These are phyloP conservation scores for Pithys albifrons DNA, from an alignment of 2,113 vertebrate genomes.

Conservation along the genomic window DNA sequence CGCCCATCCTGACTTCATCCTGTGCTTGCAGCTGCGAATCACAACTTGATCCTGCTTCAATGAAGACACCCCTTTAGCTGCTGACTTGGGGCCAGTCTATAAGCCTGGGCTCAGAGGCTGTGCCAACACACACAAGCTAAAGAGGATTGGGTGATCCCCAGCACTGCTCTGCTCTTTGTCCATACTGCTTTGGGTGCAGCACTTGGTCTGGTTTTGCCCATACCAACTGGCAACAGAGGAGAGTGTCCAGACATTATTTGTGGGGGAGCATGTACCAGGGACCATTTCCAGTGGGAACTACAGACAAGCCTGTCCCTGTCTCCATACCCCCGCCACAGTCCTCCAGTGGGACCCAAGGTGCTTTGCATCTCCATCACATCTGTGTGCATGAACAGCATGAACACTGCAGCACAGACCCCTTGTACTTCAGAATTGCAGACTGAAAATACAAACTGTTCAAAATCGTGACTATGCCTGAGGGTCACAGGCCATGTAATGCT, in stretches of 20 bases:
- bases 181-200: neutral
- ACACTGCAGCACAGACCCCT: neutral
- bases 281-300: neutral
- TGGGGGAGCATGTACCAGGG: neutral
- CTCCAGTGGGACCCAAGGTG: neutral
- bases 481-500: accelerated
- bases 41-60: neutral
- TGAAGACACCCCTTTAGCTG: neutral
- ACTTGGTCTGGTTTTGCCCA: neutral
- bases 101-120: neutral
- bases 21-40: neutral
- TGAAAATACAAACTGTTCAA: neutral
- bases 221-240: neutral
- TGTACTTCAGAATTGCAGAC: neutral
- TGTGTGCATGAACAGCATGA: neutral
- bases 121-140: neutral
- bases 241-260: neutral
- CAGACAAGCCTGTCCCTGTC: neutral
- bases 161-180: accelerated
- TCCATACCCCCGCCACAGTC: accelerated
- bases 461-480: neutral
- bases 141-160: accelerated
- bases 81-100: accelerated
- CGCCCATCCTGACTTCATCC: neutral
- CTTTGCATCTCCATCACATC: neutral